Evolutionary conservation across 2,888 invertebrate species (phyloP).

Genomic region (Pantelozetes paolii): DNA sequence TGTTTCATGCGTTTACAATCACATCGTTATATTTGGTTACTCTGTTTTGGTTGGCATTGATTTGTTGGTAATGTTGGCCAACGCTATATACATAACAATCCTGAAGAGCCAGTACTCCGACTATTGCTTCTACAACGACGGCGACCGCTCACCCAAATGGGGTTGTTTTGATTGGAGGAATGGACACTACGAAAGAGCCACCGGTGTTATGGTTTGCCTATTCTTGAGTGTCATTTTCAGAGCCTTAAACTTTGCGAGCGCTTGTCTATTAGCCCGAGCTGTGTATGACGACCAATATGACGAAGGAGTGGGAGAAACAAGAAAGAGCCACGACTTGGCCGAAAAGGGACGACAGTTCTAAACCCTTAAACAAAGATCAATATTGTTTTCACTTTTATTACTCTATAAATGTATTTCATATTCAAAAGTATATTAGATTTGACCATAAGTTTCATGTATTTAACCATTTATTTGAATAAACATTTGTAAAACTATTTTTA

Average conservation of each 20-base stretch:
- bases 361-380: neutral
- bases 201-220: conserved; percentile 33
- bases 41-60: conserved; percentile 34
- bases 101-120: conserved; percentile 15
- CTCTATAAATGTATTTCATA: no score
- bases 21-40: conserved; percentile 30
- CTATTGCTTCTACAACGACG: conserved; percentile 32
- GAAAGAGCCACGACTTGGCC: neutral
- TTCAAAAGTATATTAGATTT: no score
- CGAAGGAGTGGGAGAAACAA: neutral
- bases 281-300: conserved; percentile 34
- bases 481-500: no score
- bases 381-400: no score
- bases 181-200: conserved; percentile 28
- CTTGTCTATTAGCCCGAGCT: conserved; percentile 33
- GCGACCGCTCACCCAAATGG: conserved; percentile 29
- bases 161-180: conserved; percentile 40
- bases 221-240: conserved; percentile 23
- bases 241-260: conserved; percentile 34
- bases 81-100: conserved; percentile 30
- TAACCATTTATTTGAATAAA: no score
- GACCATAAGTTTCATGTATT: no score
- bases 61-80: conserved; percentile 34
- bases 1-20: conserved; percentile 31
- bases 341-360: conserved; percentile 12